Base-by-base conservation (phyloP, 2,797 vertebrate species). In the Martes flavigula region DNA sequence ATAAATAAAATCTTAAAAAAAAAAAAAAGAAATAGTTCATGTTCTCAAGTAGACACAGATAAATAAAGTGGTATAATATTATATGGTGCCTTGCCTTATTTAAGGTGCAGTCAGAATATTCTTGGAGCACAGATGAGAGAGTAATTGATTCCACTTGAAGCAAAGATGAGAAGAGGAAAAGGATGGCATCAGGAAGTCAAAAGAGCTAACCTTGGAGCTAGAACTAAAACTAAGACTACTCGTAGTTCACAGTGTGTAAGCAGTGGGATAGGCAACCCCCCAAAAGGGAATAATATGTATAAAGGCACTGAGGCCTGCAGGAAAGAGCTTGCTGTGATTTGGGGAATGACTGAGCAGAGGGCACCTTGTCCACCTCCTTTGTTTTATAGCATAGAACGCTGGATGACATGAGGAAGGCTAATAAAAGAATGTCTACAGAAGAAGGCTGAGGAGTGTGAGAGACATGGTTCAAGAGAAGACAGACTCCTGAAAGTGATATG, bases 41-140 rank as follows among this genome's bases (percentile, higher is more conserved):
- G 48, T 84, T 84, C 56, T 73, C 38, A 86, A 85, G 20, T 62
- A 60, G 75, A 43, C 38, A 78, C 10, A 89, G 90, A 23, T 72
- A 48, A 87, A 87, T 46, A 13, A 70, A 90, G 35, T 64, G 51
- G 51, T 60, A 5, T 46, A 58, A 18, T 78, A 82, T 40, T 43
- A 20, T 79, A 18, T 48, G 51, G 83, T 68, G 62, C 25, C 35
- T 46, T 86, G 20, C 20, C 12, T 20, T 43, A 4, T 62, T 35
- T 90, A 48, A 88, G 46, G 3, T 84, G 4, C 56, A 58, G 6
- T 87, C 35, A 48, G 12, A 35, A 12, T 46, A 23, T 13, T 25
- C 25, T 75, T 27, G 25, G 40, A 75, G 48, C 54, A 73, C 14
- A 21, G 54, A 35, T 58, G 10, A 91, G 43, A 78, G 73, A 86